Base-by-base conservation (phyloP, 2,888 invertebrate genomes). In the Hypsopygia costalis region DNA sequence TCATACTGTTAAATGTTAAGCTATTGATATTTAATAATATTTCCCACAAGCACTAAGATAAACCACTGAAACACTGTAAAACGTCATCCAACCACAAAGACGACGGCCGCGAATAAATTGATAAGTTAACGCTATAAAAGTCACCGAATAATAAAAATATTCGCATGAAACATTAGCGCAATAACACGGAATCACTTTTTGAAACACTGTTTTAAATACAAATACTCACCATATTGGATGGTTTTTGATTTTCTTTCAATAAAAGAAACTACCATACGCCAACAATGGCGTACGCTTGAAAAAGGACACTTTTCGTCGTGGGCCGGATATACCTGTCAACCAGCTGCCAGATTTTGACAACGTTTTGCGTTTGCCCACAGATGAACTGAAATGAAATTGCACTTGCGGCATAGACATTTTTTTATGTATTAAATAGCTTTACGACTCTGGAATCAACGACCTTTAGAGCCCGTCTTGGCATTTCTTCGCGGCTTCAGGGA, bases 221-320 rank as follows among this genome's bases (percentile, higher is more conserved):
- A 50, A 63, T 87, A 91, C 94, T 90, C 90, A 94, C 94, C 94
- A 94, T 94, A 76, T 92, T 94, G 92, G 94, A 94, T 94, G 95
- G 92, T 93, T 91, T 90, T 82, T 82, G 95, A 95, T 95, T 93
- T 90, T 81, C 87, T 89, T 86, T 88, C 90, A 91, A 90, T 90
- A 91, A 88, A 89, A 88, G 70, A 91, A 91, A 92, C 91, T 90
- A 92, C 92, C 92, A 93, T 94, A 93, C 94, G 94, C 94, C 94
- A 93, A 91, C 92, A 91, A 94, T 94, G 95, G 95, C 95, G 95
- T 93, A 93, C 94, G 92, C 92, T 92, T 92, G 91, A 91, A 92
- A 95, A 95, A 95, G 94, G 90, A 88, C 82, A 70, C 59, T 55
- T 47, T 46, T 51, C 54, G 55, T 51, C 62, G 63, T 62, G 54